These are phyloP conservation scores for Heterodera carotae DNA, from an alignment of 1,140 invertebrate species.

Conservation along the genomic window DNA sequence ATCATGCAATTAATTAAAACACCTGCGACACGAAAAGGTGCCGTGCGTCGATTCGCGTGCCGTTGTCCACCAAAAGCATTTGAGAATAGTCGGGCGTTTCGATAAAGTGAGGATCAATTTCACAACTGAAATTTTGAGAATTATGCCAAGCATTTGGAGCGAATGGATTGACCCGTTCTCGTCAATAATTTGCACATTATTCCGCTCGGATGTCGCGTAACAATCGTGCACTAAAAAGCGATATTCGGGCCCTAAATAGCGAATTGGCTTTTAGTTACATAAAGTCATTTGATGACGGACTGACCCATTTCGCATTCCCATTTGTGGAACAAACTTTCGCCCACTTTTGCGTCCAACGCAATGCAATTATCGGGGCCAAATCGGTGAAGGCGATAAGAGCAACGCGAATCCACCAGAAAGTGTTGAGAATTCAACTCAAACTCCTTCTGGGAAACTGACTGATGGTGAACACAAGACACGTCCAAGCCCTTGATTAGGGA, in stretches of 20 bases:
- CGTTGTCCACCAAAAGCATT: slow-evolving; percentile 33
- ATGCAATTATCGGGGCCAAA: slow-evolving; percentile 58
- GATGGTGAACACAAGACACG: slow-evolving; percentile 51
- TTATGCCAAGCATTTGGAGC: background rate
- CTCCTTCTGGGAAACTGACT: slow-evolving; percentile 49
- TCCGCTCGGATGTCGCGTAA: slow-evolving; percentile 52
- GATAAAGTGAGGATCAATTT: slow-evolving; percentile 61
- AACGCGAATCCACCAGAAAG: slow-evolving; percentile 50
- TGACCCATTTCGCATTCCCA: slow-evolving; percentile 61
- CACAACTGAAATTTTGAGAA: slow-evolving; percentile 45
- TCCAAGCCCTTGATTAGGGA: slow-evolving; percentile 37
- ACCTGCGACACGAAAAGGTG: slow-evolving; percentile 54
- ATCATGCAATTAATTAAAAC: background rate
- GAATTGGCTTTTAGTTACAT: background rate
- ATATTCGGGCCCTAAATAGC: slow-evolving; percentile 58
- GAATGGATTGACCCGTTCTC: slow-evolving; percentile 51
- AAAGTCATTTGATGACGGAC: slow-evolving; percentile 19
- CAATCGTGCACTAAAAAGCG: slow-evolving; percentile 64
- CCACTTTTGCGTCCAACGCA: slow-evolving; percentile 63
- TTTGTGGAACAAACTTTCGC: slow-evolving; percentile 61
- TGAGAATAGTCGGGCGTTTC: slow-evolving; percentile 61
- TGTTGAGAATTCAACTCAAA: slow-evolving; percentile 45
- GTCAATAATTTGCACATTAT: slow-evolving; percentile 59
- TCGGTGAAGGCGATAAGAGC: slow-evolving; percentile 54
- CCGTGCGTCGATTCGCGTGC: slow-evolving; percentile 16